Conservation (phyloP, 2,888 invertebrate genomes). For the Biston stratarius region DNA sequence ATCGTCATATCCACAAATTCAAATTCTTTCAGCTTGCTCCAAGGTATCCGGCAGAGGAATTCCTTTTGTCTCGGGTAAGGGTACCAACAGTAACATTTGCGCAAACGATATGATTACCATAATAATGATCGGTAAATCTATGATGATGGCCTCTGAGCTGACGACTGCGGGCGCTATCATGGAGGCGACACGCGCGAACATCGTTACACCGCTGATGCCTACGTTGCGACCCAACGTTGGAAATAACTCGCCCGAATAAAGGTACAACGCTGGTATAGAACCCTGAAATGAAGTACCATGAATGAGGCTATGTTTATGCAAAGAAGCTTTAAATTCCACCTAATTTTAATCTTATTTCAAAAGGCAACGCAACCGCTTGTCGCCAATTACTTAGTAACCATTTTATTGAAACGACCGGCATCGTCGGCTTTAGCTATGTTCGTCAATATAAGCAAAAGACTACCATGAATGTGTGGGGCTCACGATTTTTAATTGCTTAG, state of each 20-base stretch:
- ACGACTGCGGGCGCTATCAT: slow-evolving; percentile 85
- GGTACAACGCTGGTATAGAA: slow-evolving; percentile 87
- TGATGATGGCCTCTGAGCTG: slow-evolving; percentile 59
- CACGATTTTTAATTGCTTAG: too few relatives aligned
- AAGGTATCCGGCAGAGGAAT: slow-evolving; percentile 82
- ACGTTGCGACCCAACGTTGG: slow-evolving; percentile 92
- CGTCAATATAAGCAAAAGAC: too few relatives aligned
- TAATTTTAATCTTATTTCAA: too few relatives aligned
- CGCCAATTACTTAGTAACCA: too few relatives aligned
- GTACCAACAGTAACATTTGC: slow-evolving; percentile 69
- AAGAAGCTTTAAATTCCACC: too few relatives aligned
- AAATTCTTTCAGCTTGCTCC: slow-evolving; percentile 75
- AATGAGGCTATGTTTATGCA: background rate
- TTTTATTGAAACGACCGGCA: too few relatives aligned
- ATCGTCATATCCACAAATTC: background rate
- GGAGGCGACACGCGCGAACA: slow-evolving; percentile 92
- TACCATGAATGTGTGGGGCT: too few relatives aligned
- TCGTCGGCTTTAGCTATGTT: too few relatives aligned
- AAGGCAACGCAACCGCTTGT: too few relatives aligned
- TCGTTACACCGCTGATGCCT: slow-evolving; percentile 91
- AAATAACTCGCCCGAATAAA: slow-evolving; percentile 92
- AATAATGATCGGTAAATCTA: slow-evolving; percentile 67
- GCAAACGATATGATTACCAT: slow-evolving; percentile 62
- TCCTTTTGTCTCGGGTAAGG: slow-evolving; percentile 80
- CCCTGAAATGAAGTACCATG: slow-evolving; percentile 69